Conservation (phyloP, 2,797 vertebrate genomes). For the Chromis chromis region DNA sequence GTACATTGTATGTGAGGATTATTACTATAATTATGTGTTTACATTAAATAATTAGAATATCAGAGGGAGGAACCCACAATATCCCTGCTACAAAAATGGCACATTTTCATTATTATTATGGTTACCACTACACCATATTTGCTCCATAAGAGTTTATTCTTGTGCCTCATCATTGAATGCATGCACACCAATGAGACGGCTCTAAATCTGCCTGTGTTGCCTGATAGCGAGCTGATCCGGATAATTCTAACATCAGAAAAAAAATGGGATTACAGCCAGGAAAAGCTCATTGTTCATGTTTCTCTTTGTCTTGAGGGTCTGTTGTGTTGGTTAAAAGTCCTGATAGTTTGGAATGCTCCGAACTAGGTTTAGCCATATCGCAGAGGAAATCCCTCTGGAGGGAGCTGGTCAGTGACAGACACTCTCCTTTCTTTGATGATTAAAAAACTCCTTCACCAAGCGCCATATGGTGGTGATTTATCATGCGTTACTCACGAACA, state of each 20-base stretch:
- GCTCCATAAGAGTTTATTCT: conserved; percentile 40
- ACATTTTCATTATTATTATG: not conserved
- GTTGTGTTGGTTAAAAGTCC: conserved; percentile 49
- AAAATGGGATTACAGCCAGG: conserved; percentile 47
- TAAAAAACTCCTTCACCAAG: conserved; percentile 29
- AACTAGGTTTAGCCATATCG: conserved; percentile 41
- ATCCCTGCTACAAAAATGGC: not conserved
- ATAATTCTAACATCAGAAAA: conserved; percentile 67
- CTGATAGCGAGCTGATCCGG: conserved; percentile 72
- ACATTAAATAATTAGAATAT: not conserved
- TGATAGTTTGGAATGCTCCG: conserved; percentile 46
- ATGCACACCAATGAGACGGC: conserved; percentile 57
- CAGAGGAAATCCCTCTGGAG: conserved; percentile 30
- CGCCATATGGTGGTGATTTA: conserved; percentile 43
- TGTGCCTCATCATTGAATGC: conserved; percentile 39
- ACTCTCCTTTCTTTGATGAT: conserved; percentile 30
- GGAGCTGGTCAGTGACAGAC: conserved; percentile 26
- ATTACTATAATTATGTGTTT: not conserved
- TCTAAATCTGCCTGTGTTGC: conserved; percentile 70
- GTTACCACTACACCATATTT: conserved; percentile 18
- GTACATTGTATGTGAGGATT: conserved; percentile 1
- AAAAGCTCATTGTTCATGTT: conserved; percentile 50
- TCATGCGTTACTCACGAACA: conserved; percentile 24
- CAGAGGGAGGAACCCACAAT: not conserved
- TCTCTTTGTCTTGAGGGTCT: conserved; percentile 48